A percentile compares a stretch with the other conserved stretches of the same genome.
phyloP scores from a whole-genome alignment of 2,797 vertebrate species.

The Rhodeus uyekii region DNA sequence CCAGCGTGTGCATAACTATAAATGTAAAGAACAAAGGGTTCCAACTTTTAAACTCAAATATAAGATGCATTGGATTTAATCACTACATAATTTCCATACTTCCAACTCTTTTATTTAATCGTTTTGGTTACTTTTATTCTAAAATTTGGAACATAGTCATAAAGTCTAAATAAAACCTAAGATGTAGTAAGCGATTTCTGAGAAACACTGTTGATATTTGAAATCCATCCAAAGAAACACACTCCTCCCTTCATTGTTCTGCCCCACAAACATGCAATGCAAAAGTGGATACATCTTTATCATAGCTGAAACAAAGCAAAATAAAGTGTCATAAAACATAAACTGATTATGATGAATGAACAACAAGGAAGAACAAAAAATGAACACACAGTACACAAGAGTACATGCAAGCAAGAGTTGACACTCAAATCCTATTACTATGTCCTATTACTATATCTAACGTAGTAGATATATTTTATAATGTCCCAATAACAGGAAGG shows the following conservation, averaged over 20 bases:
- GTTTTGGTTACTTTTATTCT: no score
- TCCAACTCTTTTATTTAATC: neutral
- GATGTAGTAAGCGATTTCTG: neutral
- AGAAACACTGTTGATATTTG: neutral
- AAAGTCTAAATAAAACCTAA: neutral
- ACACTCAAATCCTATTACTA: no score
- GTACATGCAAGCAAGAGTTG: no score
- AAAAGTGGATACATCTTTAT: neutral
- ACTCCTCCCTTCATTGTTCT: neutral
- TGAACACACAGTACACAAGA: no score
- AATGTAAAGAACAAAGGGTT: neutral
- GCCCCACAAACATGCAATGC: neutral
- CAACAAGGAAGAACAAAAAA: no score
- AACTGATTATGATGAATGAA: no score
- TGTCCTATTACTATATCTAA: no score
- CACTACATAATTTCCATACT: neutral
- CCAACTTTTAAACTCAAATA: neutral
- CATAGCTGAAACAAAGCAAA: no score
- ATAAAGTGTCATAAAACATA: no score
- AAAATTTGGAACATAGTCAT: neutral
- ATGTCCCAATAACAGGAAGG: no score
- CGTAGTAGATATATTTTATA: no score
- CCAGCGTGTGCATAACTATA: neutral
- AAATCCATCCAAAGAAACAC: neutral
- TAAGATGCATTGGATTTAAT: neutral